Conservation (phyloP, 53 echinoderm and acorn worm genomes). For the Mesocentrotus franciscanus region DNA sequence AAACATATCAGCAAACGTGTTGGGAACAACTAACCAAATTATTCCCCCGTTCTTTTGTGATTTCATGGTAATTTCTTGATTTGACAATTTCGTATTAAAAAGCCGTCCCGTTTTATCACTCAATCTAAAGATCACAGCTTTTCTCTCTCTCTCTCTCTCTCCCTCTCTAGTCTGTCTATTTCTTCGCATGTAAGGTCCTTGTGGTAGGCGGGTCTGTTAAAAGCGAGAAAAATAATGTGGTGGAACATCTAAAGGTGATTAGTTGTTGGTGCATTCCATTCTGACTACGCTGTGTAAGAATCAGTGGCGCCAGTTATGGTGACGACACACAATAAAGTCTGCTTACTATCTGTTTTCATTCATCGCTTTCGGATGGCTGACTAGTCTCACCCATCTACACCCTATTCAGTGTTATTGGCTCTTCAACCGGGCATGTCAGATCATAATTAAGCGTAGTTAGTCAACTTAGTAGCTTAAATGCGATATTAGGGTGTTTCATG, state of each 20-base stretch:
- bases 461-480: constrained; percentile 22
- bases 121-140: constrained; percentile 58
- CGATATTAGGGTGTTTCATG: constrained; percentile 33
- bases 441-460: constrained; percentile 12
- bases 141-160: constrained; percentile 6
- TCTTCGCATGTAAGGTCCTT: constrained; percentile 25
- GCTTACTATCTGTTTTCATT: constrained; percentile 87
- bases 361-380: constrained; percentile 58
- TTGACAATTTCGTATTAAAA: constrained; percentile 56
- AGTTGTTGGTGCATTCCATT: constrained; percentile 82
- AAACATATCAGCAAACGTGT: neutral
- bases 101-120: constrained; percentile 52
- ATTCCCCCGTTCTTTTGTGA: constrained; percentile 35
- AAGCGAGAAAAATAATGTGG: constrained; percentile 84
- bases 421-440: neutral
- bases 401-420: constrained; percentile 34
- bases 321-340: constrained; percentile 84
- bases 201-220: constrained; percentile 78
- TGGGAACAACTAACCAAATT: constrained; percentile 47
- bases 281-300: constrained; percentile 91
- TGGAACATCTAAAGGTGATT: constrained; percentile 81
- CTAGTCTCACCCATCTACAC: constrained; percentile 30
- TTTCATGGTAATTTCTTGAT: constrained; percentile 63
- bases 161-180: constrained; percentile 30
- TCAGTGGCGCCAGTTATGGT: constrained; percentile 89